phyloP scores from a whole-genome alignment of 2,888 invertebrate genomes.

The Horisme vitalbata region DNA sequence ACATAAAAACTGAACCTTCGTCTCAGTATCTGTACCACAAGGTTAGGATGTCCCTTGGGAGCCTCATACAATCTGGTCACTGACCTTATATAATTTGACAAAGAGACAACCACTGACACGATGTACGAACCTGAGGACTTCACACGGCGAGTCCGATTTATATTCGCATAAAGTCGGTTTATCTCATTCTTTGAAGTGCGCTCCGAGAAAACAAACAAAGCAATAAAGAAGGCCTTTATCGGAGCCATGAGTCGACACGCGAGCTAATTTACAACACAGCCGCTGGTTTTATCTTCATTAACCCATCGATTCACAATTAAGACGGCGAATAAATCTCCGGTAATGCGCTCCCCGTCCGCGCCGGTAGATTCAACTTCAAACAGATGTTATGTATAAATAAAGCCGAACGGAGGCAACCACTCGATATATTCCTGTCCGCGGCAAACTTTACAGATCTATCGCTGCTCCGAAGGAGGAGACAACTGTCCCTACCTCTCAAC shows the following conservation, averaged over 20 bases:
- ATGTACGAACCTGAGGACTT: slow-evolving; percentile 27
- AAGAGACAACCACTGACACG: background rate
- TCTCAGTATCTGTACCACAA: too few species aligned
- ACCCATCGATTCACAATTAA: slow-evolving; percentile 84
- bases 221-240: slow-evolving; percentile 82
- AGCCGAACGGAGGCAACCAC: slow-evolving; percentile 81
- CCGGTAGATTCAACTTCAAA: slow-evolving; percentile 81
- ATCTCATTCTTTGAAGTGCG: slow-evolving; percentile 81
- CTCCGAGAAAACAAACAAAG: slow-evolving; percentile 81
- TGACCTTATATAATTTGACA: too few species aligned
- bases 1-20: too few species aligned
- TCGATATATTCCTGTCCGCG: slow-evolving; percentile 83
- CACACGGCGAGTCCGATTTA: slow-evolving; percentile 57
- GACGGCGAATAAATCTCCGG: slow-evolving; percentile 82
- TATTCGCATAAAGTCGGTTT: slow-evolving; percentile 77
- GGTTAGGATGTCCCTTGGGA: too few species aligned
- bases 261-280: slow-evolving; percentile 83
- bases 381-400: slow-evolving; percentile 83
- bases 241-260: slow-evolving; percentile 81
- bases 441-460: slow-evolving; percentile 82
- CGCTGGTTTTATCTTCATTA: slow-evolving; percentile 83
- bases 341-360: slow-evolving; percentile 80
- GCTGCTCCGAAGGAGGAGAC: slow-evolving; percentile 58
- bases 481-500: slow-evolving; percentile 46
- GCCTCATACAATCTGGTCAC: too few species aligned